These are phyloP conservation scores for Hormiphora californensis DNA, from an alignment of 37 sponge, comb jelly and placozoan species.

Conservation along the genomic window DNA sequence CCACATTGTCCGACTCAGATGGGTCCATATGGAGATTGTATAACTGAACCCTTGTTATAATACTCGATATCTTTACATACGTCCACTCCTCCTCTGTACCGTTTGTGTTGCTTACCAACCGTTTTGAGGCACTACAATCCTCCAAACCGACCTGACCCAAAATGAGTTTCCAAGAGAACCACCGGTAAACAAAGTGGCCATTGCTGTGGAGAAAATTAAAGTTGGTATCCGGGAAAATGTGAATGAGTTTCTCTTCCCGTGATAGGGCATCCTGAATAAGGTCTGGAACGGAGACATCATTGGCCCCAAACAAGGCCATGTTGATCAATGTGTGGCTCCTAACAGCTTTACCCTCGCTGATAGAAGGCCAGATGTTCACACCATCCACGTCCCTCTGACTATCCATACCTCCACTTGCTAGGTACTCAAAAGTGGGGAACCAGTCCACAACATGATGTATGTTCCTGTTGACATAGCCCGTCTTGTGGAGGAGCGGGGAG, in stretches of 20 bases:
- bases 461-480: slow-evolving; percentile 16
- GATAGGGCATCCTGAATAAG: neutral
- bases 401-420: neutral
- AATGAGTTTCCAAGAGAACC: slow-evolving; percentile 9
- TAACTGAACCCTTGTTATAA: neutral
- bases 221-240: neutral
- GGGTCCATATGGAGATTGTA: neutral
- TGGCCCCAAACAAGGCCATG: neutral
- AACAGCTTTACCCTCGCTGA: neutral
- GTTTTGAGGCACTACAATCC: too few species aligned
- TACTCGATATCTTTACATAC: neutral
- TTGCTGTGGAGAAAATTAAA: neutral
- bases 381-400: neutral
- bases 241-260: neutral
- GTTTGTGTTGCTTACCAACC: neutral
- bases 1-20: neutral
- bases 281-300: neutral
- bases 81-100: neutral
- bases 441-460: slow-evolving; percentile 33
- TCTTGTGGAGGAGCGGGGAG: neutral
- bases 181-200: neutral
- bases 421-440: slow-evolving; percentile 13
- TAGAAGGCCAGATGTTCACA: neutral
- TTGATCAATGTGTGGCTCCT: too few species aligned
- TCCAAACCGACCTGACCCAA: slow-evolving; percentile 16